phyloP scores from a whole-genome alignment of 2,113 vertebrate species.

The Carassius carassius region DNA sequence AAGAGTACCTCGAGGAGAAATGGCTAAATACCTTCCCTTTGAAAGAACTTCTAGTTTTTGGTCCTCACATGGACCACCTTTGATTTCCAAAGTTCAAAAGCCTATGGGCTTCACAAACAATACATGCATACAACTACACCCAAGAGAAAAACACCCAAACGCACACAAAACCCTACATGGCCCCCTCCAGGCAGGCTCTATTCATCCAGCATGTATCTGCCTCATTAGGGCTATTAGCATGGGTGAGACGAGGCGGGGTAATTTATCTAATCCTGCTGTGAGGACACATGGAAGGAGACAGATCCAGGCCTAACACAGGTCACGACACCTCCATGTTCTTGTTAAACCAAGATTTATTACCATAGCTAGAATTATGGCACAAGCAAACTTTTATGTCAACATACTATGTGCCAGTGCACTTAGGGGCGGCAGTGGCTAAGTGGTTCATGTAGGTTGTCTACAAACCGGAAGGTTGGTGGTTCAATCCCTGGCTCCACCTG shows the following conservation, averaged over 20 bases:
- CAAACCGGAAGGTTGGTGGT: too few species aligned
- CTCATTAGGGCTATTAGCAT: slow-evolving; percentile 60
- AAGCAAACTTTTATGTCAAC: neutral
- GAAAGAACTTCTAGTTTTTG: slow-evolving; percentile 24
- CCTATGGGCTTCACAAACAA: slow-evolving; percentile 37
- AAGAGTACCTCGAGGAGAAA: slow-evolving; percentile 23
- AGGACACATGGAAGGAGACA: slow-evolving; percentile 34
- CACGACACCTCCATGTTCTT: neutral
- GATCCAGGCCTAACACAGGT: slow-evolving; percentile 22
- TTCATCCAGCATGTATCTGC: slow-evolving; percentile 46
- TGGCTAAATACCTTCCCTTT: slow-evolving; percentile 18
- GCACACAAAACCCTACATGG: slow-evolving; percentile 24
- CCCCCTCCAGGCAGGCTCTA: slow-evolving; percentile 46
- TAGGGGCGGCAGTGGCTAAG: too few species aligned
- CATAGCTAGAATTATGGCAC: neutral
- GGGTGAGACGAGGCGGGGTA: slow-evolving; percentile 49
- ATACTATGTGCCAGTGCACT: too few species aligned
- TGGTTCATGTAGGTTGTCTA: too few species aligned
- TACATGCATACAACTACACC: slow-evolving; percentile 40
- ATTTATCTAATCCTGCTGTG: slow-evolving; percentile 57
- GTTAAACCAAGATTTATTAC: slow-evolving; percentile 3
- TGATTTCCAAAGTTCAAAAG: slow-evolving; percentile 51
- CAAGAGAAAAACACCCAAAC: slow-evolving; percentile 47
- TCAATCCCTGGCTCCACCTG: too few species aligned
- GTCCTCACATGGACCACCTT: slow-evolving; percentile 35